These are phyloP conservation scores for Sclerodermus sp. DNA, from an alignment of 2,888 invertebrate species.

Conservation along the genomic window DNA sequence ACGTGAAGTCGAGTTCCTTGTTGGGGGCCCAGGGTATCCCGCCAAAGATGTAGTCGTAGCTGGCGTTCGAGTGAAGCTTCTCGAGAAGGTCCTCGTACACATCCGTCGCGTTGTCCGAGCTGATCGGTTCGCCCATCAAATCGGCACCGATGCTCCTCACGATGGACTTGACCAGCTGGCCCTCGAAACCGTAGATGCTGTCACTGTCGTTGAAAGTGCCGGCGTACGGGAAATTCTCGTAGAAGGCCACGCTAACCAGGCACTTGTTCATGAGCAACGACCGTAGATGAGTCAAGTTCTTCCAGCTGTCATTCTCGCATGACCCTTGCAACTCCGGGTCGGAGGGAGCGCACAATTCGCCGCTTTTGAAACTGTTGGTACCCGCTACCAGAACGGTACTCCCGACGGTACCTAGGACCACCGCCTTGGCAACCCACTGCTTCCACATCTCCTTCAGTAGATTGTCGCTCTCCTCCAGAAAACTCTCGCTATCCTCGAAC, in stretches of 20 bases:
- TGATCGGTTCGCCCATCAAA: conserved; percentile 4
- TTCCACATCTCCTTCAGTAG: conserved; percentile 26
- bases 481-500: conserved; percentile 21
- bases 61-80: not conserved
- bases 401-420: conserved; percentile 24
- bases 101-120: conserved; percentile 16
- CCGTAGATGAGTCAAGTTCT: not conserved
- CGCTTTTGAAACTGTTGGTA: conserved; percentile 21
- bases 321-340: conserved; percentile 28
- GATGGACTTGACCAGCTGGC: conserved; percentile 12
- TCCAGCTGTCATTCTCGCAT: conserved; percentile 1
- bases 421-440: conserved; percentile 20
- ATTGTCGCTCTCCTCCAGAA: conserved; percentile 24
- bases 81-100: not conserved
- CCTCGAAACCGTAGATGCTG: conserved; percentile 20
- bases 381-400: conserved; percentile 23
- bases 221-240: conserved; percentile 27
- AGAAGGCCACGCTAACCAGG: conserved; percentile 25
- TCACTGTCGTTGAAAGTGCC: not conserved
- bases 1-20: conserved; percentile 25
- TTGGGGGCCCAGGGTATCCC: conserved; percentile 24
- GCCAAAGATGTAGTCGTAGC: conserved; percentile 33
- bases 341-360: conserved; percentile 19
- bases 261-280: conserved; percentile 21
- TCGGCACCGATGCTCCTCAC: conserved; percentile 12